Percentiles rank a stretch among this genome's conserved stretches.
These are phyloP conservation scores for Tokudaia tokunoshimensis DNA, from an alignment of 2,797 vertebrate genomes.

Conservation along the genomic window DNA sequence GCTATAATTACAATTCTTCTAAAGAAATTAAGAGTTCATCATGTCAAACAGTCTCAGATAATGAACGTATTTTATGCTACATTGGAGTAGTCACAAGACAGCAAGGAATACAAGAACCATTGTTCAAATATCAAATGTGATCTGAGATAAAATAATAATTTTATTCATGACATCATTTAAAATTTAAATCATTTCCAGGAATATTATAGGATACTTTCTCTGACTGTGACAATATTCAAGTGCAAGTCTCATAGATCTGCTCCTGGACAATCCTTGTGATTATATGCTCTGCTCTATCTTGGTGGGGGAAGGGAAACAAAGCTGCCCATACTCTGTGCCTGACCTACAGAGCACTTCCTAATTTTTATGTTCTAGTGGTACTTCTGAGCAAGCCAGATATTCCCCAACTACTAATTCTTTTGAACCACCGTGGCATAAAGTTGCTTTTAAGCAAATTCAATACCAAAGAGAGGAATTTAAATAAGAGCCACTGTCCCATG, in stretches of 20 bases:
- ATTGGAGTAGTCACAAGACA: neutral
- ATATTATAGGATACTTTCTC: neutral
- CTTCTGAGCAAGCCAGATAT: neutral
- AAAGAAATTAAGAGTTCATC: conserved; percentile 65
- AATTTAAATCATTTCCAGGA: neutral
- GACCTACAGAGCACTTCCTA: neutral
- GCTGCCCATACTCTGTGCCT: neutral
- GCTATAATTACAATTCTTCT: conserved; percentile 17
- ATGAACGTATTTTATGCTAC: neutral
- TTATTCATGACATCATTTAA: neutral
- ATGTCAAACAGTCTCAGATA: neutral
- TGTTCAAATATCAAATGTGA: neutral
- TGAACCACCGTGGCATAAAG: neutral
- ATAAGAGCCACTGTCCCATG: neutral
- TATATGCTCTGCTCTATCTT: neutral
- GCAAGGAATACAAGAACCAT: neutral
- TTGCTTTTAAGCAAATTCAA: neutral
- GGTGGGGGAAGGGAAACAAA: rapidly evolving
- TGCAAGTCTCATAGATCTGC: neutral
- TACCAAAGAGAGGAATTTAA: neutral
- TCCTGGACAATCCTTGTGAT: neutral
- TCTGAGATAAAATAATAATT: neutral
- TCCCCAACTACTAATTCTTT: neutral
- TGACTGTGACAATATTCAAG: neutral
- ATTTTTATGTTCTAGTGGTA: too few relatives aligned